phyloP scores from a whole-genome alignment of 2,888 invertebrate species.

The Frankliniella intonsa region DNA sequence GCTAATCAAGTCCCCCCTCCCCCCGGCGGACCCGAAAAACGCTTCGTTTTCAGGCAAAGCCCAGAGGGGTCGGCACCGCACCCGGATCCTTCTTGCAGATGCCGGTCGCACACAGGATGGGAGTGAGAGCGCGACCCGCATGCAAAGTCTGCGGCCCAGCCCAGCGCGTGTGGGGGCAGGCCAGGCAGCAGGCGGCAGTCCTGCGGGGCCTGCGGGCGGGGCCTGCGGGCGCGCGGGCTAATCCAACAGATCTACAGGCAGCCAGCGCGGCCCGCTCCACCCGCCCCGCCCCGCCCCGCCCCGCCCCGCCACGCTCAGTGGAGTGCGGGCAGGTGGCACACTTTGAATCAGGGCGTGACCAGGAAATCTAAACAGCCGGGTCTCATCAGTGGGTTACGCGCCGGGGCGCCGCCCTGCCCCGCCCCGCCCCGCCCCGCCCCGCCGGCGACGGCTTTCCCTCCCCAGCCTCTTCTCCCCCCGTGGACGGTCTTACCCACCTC shows the following conservation, averaged over 20 bases:
- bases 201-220: neutral
- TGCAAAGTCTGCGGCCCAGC: no score
- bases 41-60: no score
- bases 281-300: neutral
- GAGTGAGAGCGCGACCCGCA: no score
- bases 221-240: neutral
- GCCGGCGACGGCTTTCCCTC: neutral
- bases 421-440: neutral
- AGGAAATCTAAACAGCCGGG: conserved; percentile 19
- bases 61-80: no score
- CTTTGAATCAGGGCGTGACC: conserved; percentile 26
- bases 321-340: neutral
- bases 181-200: no score
- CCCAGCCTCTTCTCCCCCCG: neutral
- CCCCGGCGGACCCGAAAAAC: no score
- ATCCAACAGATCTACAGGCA: neutral
- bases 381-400: neutral
- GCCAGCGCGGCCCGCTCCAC: neutral
- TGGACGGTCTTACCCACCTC: neutral
- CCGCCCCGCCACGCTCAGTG: neutral
- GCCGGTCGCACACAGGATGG: no score
- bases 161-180: no score
- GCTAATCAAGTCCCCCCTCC: no score
- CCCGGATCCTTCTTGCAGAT: no score
- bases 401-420: neutral